These are phyloP conservation scores for Apocrypta bakeri DNA, from an alignment of 1,140 invertebrate genomes.

Conservation along the genomic window DNA sequence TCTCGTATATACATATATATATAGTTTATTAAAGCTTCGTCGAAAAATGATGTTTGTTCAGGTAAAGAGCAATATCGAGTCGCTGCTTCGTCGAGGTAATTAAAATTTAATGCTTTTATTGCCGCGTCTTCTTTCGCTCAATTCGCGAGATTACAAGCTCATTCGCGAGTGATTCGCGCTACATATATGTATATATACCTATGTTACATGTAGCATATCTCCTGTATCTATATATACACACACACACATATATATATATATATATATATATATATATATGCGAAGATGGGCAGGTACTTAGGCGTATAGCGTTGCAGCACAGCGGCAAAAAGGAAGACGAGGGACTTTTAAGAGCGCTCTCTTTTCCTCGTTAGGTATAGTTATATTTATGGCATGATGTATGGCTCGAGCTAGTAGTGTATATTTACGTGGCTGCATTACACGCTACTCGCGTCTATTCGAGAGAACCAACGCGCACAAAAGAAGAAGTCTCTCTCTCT, in stretches of 20 bases:
- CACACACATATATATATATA: not conserved
- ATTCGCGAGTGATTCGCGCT: not conserved
- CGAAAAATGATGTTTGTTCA: constrained; percentile 47
- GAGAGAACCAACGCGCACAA: not conserved
- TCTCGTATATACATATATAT: constrained; percentile 1
- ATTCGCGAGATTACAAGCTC: constrained; percentile 8
- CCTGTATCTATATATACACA: no score
- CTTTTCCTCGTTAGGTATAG: constrained; percentile 48
- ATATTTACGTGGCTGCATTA: constrained; percentile 37
- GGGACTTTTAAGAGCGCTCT: constrained; percentile 45
- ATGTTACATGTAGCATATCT: no score
- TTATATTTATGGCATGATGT: constrained; percentile 50
- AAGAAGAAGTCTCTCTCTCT: not conserved
- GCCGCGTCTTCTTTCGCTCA: not conserved
- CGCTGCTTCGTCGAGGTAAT: not conserved
- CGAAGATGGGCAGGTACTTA: not conserved
- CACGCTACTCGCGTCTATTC: constrained; percentile 23
- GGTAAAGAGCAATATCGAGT: constrained; percentile 29
- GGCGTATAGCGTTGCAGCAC: not conserved
- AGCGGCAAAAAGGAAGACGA: constrained; percentile 12
- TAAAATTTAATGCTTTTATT: constrained; percentile 29
- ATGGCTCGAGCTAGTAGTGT: constrained; percentile 35
- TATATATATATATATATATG: not conserved
- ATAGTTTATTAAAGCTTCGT: constrained; percentile 7
- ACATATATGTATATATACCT: not conserved